phyloP scores from a whole-genome alignment of 1,140 invertebrate species.

The Drosophila ficusphila region DNA sequence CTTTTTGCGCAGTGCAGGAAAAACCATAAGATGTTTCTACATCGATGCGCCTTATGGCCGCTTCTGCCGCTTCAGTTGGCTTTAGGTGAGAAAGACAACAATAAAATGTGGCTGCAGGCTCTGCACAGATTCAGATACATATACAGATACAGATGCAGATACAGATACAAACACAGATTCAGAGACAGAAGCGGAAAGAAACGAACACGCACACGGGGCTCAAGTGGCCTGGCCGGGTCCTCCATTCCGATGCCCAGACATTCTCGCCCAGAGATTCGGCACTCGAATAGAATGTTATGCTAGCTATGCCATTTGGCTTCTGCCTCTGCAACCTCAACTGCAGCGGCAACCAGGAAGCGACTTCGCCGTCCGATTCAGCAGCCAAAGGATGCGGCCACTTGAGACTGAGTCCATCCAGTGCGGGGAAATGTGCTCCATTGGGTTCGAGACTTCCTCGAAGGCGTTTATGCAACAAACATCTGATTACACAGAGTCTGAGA shows the following conservation, averaged over 20 bases:
- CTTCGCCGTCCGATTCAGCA: slow-evolving; percentile 18
- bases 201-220: slow-evolving; percentile 1
- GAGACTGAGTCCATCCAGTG: not conserved
- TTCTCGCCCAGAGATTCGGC: slow-evolving; percentile 31
- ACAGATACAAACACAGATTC: not conserved
- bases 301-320: slow-evolving; percentile 44
- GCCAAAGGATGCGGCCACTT: slow-evolving; percentile 64
- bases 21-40: slow-evolving; percentile 49
- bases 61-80: slow-evolving; percentile 33
- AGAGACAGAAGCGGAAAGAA: not conserved
- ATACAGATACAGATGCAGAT: not conserved
- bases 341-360: slow-evolving; percentile 26
- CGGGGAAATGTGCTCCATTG: slow-evolving; percentile 51
- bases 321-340: slow-evolving; percentile 4
- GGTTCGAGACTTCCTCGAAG: slow-evolving; percentile 26
- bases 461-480: slow-evolving; percentile 29
- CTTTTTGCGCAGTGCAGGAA: not conserved
- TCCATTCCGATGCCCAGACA: slow-evolving; percentile 15
- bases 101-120: slow-evolving; percentile 43
- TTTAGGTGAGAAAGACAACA: slow-evolving; percentile 51
- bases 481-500: slow-evolving; percentile 5
- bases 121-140: slow-evolving; percentile 1
- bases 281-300: slow-evolving; percentile 35
- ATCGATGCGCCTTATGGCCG: slow-evolving; percentile 51
- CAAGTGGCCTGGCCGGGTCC: slow-evolving; percentile 29